A percentile compares a stretch with the other conserved stretches of the same genome.
Conservation (phyloP, 2,888 invertebrate genomes). For the Perdita meconis region DNA sequence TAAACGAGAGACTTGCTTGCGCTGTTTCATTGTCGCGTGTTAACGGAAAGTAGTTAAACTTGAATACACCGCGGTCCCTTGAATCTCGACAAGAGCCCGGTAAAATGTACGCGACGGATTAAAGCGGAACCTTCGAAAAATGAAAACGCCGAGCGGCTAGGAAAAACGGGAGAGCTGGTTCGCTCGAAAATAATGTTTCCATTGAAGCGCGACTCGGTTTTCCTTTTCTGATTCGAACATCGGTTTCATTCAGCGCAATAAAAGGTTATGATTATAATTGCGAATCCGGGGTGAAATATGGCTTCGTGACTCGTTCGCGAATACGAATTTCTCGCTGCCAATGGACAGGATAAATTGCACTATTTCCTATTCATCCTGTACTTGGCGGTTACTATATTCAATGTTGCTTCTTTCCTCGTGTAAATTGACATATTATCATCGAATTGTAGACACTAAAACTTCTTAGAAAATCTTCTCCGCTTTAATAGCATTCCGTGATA, state of each 20-base stretch:
- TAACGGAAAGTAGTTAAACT: background rate
- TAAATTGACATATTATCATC: conserved; percentile 1
- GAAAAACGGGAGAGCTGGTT: background rate
- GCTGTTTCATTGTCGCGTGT: too few species aligned
- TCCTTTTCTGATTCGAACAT: background rate
- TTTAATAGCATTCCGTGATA: background rate
- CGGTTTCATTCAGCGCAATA: background rate
- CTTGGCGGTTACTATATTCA: background rate
- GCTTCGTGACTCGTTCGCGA: background rate
- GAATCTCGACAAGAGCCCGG: background rate
- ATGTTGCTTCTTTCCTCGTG: background rate
- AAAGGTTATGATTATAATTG: background rate
- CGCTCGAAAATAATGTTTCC: background rate
- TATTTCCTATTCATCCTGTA: too few species aligned
- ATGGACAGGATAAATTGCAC: background rate
- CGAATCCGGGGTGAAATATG: background rate
- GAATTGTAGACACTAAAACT: background rate
- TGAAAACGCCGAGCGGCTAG: too few species aligned
- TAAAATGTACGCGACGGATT: background rate
- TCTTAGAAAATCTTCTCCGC: background rate
- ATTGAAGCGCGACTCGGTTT: background rate
- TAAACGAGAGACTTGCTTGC: background rate
- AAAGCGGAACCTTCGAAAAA: background rate
- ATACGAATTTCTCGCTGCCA: background rate
- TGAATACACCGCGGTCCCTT: background rate